Evolutionary conservation across 2,113 vertebrate species (phyloP).

Genomic region (Haplochromis vanheusdeni): DNA sequence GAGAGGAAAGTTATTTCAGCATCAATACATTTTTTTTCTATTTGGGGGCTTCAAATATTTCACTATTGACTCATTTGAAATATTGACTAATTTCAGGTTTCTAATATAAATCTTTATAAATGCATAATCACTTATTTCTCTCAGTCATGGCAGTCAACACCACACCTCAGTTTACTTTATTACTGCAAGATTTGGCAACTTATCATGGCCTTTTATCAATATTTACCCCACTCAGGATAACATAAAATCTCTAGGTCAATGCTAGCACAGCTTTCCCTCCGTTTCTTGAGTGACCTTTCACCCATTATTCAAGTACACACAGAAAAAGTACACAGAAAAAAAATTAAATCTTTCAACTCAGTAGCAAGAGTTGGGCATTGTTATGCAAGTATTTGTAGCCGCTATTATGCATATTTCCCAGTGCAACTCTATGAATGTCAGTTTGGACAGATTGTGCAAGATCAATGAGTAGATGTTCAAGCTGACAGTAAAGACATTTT

Average conservation of each 20-base stretch:
- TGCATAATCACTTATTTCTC: neutral
- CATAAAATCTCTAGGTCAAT: neutral
- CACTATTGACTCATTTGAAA: neutral
- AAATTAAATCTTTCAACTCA: neutral
- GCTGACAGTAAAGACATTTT: neutral
- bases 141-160: neutral
- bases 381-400: neutral
- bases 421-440: neutral
- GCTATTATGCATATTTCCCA: neutral
- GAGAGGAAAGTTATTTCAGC: neutral
- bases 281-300: neutral
- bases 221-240: neutral
- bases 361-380: neutral
- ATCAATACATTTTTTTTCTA: neutral
- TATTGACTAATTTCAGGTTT: neutral
- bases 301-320: neutral
- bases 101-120: neutral
- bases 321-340: neutral
- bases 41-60: neutral
- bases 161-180: neutral
- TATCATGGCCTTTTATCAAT: neutral
- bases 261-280: neutral
- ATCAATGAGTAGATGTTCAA: neutral
- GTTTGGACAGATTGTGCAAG: neutral
- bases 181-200: neutral